A percentile compares a stretch with the other conserved stretches of the same genome.
Evolutionary conservation across 2,113 vertebrate species (phyloP).

Genomic region (Rana temporaria): DNA sequence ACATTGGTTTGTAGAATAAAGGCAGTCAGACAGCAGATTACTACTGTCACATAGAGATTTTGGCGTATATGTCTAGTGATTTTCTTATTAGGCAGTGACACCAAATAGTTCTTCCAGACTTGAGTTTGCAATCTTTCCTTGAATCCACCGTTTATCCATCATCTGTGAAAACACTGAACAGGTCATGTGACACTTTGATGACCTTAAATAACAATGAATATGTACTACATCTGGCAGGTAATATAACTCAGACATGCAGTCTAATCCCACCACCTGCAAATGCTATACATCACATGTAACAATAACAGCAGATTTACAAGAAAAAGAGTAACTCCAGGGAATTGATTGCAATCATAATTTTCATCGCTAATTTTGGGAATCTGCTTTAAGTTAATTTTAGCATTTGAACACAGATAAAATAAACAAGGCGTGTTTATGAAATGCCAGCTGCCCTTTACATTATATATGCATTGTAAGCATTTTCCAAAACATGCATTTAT

Average conservation of each 20-base stretch:
- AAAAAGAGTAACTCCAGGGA: neutral
- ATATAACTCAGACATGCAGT: neutral
- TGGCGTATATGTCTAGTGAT: neutral
- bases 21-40: no score
- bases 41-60: neutral
- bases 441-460: conserved; percentile 8
- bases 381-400: conserved; percentile 12
- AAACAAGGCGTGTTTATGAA: conserved; percentile 21
- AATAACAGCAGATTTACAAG: neutral
- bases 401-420: conserved; percentile 10
- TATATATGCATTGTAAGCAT: neutral
- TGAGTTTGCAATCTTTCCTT: no score
- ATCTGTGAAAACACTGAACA: no score
- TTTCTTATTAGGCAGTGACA: no score
- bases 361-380: neutral
- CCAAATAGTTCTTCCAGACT: no score
- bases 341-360: conserved; percentile 3
- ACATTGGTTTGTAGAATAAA: no score
- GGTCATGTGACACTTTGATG: no score
- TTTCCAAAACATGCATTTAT: conserved; percentile 14
- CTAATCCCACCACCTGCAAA: neutral
- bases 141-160: neutral
- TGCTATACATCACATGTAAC: neutral
- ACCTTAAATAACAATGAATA: no score
- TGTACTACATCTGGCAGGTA: no score